Evolutionary conservation across 2,113 vertebrate species (phyloP).

Genomic region (Chaenocephalus aceratus): DNA sequence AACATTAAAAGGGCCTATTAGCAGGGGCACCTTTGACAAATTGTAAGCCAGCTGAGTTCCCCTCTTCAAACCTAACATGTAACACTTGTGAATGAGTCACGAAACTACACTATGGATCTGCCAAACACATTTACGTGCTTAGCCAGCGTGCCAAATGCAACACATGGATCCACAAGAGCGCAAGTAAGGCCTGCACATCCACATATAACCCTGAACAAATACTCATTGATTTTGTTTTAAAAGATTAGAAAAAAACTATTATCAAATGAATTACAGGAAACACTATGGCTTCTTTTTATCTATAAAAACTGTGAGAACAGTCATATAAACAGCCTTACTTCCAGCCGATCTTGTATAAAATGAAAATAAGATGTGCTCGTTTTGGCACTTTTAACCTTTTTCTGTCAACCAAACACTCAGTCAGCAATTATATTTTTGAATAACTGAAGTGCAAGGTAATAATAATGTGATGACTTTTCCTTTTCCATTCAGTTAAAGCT

Average conservation of each 20-base stretch:
- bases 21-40: conserved; percentile 61
- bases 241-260: neutral
- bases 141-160: conserved; percentile 59
- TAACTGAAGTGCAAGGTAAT: neutral
- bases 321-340: neutral
- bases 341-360: neutral
- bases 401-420: neutral
- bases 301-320: neutral
- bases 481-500: neutral
- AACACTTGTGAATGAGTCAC: conserved; percentile 71
- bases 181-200: conserved; percentile 39
- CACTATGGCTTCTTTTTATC: neutral
- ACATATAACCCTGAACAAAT: conserved; percentile 31
- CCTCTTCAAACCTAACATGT: conserved; percentile 58
- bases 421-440: neutral
- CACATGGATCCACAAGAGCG: conserved; percentile 47
- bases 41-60: conserved; percentile 61
- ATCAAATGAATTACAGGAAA: neutral
- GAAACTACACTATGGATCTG: conserved; percentile 38
- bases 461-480: neutral
- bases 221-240: conserved; percentile 19
- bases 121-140: conserved; percentile 68
- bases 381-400: neutral
- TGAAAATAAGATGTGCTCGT: neutral
- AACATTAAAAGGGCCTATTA: conserved; percentile 56